These are phyloP conservation scores for Thamnophis elegans DNA, from an alignment of 2,797 vertebrate species.

Conservation along the genomic window DNA sequence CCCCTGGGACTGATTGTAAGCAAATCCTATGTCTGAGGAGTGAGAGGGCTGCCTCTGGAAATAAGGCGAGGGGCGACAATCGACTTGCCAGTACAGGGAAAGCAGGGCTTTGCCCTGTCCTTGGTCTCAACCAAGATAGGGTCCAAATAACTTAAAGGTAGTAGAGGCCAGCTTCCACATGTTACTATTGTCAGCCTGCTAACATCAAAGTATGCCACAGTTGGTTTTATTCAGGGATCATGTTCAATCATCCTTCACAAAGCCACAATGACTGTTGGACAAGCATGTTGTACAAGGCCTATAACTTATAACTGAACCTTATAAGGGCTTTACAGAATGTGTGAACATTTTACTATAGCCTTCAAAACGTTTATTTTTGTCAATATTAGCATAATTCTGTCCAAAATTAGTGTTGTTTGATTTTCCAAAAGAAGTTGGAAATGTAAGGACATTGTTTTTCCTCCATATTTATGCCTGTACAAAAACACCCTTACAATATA, in stretches of 20 bases:
- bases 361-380: not conserved
- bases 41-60: no score
- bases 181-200: no score
- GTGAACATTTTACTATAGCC: not conserved
- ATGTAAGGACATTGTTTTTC: not conserved
- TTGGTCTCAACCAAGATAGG: no score
- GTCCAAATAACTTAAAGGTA: no score
- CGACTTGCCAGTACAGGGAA: no score
- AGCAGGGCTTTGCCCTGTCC: no score
- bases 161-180: no score
- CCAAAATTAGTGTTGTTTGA: not conserved
- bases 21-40: no score
- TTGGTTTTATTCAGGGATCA: not conserved
- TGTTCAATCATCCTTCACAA: not conserved
- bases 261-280: not conserved
- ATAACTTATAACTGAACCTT: not conserved
- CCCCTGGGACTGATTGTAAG: no score
- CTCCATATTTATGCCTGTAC: not conserved
- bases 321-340: not conserved
- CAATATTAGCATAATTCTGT: constrained; percentile 12
- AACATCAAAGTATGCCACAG: not conserved
- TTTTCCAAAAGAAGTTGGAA: not conserved
- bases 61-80: no score
- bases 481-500: not conserved
- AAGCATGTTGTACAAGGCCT: not conserved